phyloP scores from a whole-genome alignment of 2,888 invertebrate species.

The Thelaira solivaga region DNA sequence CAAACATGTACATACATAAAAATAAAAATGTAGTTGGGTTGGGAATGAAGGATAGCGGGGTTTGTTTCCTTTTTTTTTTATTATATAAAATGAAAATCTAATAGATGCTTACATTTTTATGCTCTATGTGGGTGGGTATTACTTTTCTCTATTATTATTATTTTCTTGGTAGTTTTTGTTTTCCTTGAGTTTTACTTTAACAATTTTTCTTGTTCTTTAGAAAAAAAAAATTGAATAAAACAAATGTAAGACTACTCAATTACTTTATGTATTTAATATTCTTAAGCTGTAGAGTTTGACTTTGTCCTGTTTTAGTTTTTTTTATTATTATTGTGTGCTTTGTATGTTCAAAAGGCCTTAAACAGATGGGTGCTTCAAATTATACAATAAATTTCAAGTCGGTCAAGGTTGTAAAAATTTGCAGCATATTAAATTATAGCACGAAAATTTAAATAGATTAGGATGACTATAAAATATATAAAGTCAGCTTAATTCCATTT shows the following conservation, averaged over 20 bases:
- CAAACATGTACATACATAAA: not conserved
- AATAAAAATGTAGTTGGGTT: no score
- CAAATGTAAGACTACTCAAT: no score
- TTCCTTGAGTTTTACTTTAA: constrained; percentile 32
- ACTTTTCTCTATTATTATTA: constrained; percentile 10
- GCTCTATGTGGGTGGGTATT: constrained; percentile 37
- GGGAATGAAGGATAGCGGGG: no score
- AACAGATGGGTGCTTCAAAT: not conserved
- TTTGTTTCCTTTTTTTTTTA: not conserved
- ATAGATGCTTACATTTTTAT: constrained; percentile 30
- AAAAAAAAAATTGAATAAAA: not conserved
- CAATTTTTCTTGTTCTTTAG: constrained; percentile 1
- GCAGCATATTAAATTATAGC: no score
- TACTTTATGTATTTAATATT: not conserved
- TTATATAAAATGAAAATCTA: constrained; percentile 15
- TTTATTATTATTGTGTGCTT: not conserved
- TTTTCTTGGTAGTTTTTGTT: constrained; percentile 24
- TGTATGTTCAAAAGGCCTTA: not conserved
- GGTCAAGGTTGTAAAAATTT: constrained; percentile 28
- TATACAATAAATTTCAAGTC: constrained; percentile 12
- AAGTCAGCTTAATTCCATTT: no score
- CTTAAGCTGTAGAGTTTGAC: not conserved
- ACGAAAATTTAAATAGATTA: no score
- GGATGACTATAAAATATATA: no score
- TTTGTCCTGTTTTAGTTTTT: constrained; percentile 12